Percentiles rank a stretch among this genome's conserved stretches.
These are phyloP conservation scores for Apantesis nais DNA, from an alignment of 2,888 invertebrate genomes.

Conservation along the genomic window DNA sequence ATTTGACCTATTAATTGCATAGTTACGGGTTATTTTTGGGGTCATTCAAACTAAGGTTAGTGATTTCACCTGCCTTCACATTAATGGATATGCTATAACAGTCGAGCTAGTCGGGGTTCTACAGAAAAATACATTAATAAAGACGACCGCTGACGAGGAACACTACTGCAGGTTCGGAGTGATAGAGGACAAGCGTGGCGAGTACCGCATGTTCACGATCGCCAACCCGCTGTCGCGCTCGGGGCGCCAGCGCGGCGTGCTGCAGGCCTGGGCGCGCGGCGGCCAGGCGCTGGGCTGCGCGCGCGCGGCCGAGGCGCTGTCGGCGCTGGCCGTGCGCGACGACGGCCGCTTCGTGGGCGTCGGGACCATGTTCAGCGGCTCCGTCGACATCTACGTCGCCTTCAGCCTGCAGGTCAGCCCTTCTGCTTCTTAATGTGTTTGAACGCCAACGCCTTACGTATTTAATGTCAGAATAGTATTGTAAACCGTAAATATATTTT, in stretches of 20 bases:
- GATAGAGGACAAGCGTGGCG: constrained; percentile 88
- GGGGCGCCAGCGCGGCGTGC: constrained; percentile 87
- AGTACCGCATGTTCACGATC: constrained; percentile 90
- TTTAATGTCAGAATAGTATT: too few relatives aligned
- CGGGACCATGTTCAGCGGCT: constrained; percentile 97
- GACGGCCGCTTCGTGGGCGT: constrained; percentile 97
- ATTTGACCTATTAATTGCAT: background rate
- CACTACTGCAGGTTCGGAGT: constrained; percentile 87
- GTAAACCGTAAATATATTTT: too few relatives aligned
- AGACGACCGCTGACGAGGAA: constrained; percentile 17
- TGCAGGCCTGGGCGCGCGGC: constrained; percentile 91
- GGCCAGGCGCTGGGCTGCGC: constrained; percentile 86
- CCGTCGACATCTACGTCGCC: constrained; percentile 95
- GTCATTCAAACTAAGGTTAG: background rate
- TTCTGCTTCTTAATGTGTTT: background rate
- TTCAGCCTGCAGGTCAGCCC: constrained; percentile 93
- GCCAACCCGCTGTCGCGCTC: constrained; percentile 93
- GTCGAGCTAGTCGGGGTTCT: too few relatives aligned
- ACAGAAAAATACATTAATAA: too few relatives aligned
- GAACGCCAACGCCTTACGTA: too few relatives aligned
- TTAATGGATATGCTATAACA: too few relatives aligned
- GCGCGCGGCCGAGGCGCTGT: constrained; percentile 90
- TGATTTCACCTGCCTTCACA: background rate
- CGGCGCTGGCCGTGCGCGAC: constrained; percentile 94
- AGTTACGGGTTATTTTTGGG: background rate